These are phyloP conservation scores for Nixonia krombeini DNA, from an alignment of 1,140 invertebrate species.

Conservation along the genomic window DNA sequence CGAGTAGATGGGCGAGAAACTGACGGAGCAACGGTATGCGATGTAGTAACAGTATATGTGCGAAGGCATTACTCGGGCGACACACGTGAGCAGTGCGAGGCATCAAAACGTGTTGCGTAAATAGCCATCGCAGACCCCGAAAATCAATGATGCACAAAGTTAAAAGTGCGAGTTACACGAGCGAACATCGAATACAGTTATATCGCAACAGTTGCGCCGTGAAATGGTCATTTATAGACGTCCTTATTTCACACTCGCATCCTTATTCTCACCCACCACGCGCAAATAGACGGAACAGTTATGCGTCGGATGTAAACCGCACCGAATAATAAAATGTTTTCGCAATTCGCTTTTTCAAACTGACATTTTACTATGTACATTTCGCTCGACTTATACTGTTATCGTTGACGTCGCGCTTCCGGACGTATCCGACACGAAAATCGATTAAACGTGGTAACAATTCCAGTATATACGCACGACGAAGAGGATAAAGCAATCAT, in stretches of 20 bases:
- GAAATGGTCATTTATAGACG: slow-evolving; percentile 10
- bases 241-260: neutral
- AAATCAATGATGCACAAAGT: slow-evolving; percentile 34
- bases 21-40: too few species aligned
- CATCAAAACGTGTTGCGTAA: slow-evolving; percentile 12
- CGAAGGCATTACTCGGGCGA: neutral
- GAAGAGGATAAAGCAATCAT: too few species aligned
- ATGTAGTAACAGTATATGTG: neutral
- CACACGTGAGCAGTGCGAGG: slow-evolving; percentile 1
- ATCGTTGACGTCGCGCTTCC: too few species aligned
- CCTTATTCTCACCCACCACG: slow-evolving; percentile 2
- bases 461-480: too few species aligned
- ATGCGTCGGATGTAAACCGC: too few species aligned
- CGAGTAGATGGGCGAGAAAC: too few species aligned
- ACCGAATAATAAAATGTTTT: slow-evolving; percentile 1
- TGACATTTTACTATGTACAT: too few species aligned
- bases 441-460: too few species aligned
- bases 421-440: too few species aligned
- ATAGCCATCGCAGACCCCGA: slow-evolving; percentile 22
- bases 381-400: too few species aligned
- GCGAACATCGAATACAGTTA: slow-evolving; percentile 17
- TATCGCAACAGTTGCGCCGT: slow-evolving; percentile 2
- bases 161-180: slow-evolving; percentile 15
- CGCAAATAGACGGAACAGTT: neutral
- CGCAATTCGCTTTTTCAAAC: too few species aligned